A percentile compares a stretch with the other conserved stretches of the same genome.
Conservation (phyloP, 2,888 invertebrate genomes). For the Orthosia gracilis region DNA sequence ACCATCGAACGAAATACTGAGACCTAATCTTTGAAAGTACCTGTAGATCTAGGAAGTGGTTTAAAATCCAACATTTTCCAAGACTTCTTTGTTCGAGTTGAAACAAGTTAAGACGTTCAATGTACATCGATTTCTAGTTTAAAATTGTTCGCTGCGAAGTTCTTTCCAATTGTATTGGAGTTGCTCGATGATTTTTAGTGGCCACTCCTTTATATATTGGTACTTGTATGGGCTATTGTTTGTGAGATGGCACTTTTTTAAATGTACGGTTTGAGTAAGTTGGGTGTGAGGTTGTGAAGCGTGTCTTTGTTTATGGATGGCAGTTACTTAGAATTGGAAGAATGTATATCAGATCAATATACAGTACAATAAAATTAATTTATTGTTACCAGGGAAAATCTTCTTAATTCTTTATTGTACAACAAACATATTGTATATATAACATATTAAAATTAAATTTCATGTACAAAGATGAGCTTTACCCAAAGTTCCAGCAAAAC, state of each 20-base stretch:
- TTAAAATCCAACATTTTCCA: conserved; percentile 64
- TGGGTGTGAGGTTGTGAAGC: conserved; percentile 12
- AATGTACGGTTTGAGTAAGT: conserved; percentile 19
- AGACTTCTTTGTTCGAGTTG: conserved; percentile 71
- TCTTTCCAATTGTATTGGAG: conserved; percentile 63
- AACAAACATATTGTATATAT: too few species aligned
- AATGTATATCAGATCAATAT: too few species aligned
- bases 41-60: conserved; percentile 62
- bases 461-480: too few species aligned
- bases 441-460: too few species aligned
- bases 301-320: background rate
- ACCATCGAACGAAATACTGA: conserved; percentile 44
- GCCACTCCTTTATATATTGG: conserved; percentile 60
- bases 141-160: conserved; percentile 72
- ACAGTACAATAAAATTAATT: too few species aligned
- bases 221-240: conserved; percentile 56
- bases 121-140: conserved; percentile 75
- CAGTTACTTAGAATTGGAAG: background rate
- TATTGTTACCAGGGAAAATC: too few species aligned
- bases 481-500: too few species aligned
- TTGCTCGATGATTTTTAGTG: conserved; percentile 69
- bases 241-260: conserved; percentile 36
- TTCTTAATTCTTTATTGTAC: too few species aligned
- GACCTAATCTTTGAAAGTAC: conserved; percentile 63
- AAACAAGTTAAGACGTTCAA: conserved; percentile 73